Evolutionary conservation across 2,888 invertebrate genomes (phyloP).

Genomic region (Heteromyza rotundicornis): DNA sequence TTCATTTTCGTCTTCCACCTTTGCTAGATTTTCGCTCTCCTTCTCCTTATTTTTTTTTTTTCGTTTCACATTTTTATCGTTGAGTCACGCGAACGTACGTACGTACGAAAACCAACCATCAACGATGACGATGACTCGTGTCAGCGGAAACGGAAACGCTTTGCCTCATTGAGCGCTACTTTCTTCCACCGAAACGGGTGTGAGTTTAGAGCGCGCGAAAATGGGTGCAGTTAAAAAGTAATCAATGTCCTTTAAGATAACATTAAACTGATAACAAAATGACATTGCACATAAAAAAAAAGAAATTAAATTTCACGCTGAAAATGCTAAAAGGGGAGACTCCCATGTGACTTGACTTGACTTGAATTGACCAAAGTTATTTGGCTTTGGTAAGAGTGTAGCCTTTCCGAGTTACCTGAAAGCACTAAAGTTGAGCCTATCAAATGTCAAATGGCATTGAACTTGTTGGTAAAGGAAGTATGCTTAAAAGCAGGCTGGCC

Average conservation of each 20-base stretch:
- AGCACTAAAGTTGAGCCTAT: too few species aligned
- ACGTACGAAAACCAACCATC: constrained; percentile 7
- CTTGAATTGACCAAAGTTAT: too few species aligned
- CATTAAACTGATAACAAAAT: constrained; percentile 39
- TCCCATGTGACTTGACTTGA: too few species aligned
- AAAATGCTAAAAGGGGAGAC: too few species aligned
- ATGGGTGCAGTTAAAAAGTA: constrained; percentile 61
- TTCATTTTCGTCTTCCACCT: constrained; percentile 23
- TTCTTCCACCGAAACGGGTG: background rate
- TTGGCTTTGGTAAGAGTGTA: too few species aligned
- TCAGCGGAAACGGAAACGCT: constrained; percentile 44
- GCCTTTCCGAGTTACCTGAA: too few species aligned
- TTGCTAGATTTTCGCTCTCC: constrained; percentile 2
- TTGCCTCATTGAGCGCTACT: constrained; percentile 1
- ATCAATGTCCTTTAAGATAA: constrained; percentile 49
- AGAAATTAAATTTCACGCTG: background rate
- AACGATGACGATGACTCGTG: constrained; percentile 22
- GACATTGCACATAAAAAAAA: constrained; percentile 34
- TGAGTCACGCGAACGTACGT: constrained; percentile 50
- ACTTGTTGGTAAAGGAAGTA: too few species aligned
- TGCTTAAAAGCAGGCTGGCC: too few species aligned
- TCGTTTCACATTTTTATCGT: constrained; percentile 47
- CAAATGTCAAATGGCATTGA: too few species aligned
- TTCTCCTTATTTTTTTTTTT: constrained; percentile 41
- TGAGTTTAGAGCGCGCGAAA: constrained; percentile 35